Evolutionary conservation across 2,113 vertebrate species (phyloP), one percentile per base, ranked within the genome.

Genomic region (Herpetotheres cachinnans): DNA sequence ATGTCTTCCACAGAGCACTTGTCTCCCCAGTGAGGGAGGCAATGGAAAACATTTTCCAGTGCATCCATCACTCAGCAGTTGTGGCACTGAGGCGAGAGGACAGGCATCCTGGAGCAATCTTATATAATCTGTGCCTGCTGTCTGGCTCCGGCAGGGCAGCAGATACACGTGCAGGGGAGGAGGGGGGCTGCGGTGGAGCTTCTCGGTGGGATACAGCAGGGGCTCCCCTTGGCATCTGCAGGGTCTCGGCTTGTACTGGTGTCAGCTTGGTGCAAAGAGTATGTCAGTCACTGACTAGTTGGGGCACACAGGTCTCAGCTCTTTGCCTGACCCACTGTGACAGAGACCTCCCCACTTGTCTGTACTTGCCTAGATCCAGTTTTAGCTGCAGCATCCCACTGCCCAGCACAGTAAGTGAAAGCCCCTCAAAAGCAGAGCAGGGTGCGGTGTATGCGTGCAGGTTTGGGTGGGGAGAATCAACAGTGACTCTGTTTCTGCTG

Each of bases 271-370:
- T 80, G 86, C 78, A 54, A 13, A 42, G 34, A 73, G 62, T 2
- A 16, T 49, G 93, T 80, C 97, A 95, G 56, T 97, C 96, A 97
- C 84, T 88, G 96, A 18, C 92, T 55, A 4, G 25, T 5, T 52
- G 47, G 42, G 47, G 40, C 82, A 70, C 27, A 3, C 0, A 0
- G 69, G 46, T 63, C 92, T 66, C 61, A 56, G 0, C 50, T 73
- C 58, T 19, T 26, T 58, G 56, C 69, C 86, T 94, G 79, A 91
- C 79, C 78, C 25, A 0, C 55, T 81, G 44, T 25, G 81, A 89
- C 86, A 93, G 91, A 87, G 52, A 89, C 38, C 52, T 81, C 69
- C 65, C 32, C 58, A 80, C 81, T 62, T 0, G 11, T 27, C 91
- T 82, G 19, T 42, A 87, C 69, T 44, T 79, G 82, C 81, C 52